phyloP scores from a whole-genome alignment of 2,888 invertebrate genomes.

The Acanthosepion esculentum region DNA sequence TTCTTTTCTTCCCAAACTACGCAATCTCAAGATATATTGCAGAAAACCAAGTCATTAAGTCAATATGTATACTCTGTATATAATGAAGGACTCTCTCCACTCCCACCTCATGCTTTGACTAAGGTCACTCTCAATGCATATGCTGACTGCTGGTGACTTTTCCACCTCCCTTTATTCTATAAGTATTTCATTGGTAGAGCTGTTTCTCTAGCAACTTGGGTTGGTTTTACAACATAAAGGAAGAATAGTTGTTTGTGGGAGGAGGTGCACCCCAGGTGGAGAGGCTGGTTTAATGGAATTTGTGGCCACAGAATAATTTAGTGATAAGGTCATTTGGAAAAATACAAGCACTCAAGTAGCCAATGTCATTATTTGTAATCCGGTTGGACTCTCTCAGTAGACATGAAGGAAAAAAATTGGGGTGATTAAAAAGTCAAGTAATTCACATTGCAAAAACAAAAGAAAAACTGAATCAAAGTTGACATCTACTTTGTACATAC shows the following conservation, averaged over 20 bases:
- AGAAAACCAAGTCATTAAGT: neutral
- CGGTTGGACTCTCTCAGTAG: neutral
- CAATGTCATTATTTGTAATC: neutral
- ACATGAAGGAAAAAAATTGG: neutral
- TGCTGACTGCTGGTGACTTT: neutral
- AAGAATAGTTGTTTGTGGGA: neutral
- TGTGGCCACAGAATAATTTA: neutral
- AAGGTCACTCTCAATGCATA: too few relatives aligned
- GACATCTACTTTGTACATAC: neutral
- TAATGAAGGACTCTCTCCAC: neutral
- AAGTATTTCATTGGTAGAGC: constrained; percentile 8
- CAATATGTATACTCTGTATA: neutral
- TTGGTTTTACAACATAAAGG: neutral
- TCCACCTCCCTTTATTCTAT: neutral
- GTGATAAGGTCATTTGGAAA: constrained; percentile 21
- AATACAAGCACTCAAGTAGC: neutral
- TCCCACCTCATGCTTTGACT: too few relatives aligned
- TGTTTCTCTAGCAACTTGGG: neutral
- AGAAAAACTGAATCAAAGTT: neutral
- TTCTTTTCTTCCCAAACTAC: neutral
- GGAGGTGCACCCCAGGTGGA: neutral
- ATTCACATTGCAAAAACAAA: neutral
- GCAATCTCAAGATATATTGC: neutral
- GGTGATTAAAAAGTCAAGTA: neutral
- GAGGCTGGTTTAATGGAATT: constrained; percentile 13